Evolutionary conservation across 2,888 invertebrate species (phyloP), one percentile per base, ranked within the genome.

Genomic region (Rhopalosiphum nymphaeae): DNA sequence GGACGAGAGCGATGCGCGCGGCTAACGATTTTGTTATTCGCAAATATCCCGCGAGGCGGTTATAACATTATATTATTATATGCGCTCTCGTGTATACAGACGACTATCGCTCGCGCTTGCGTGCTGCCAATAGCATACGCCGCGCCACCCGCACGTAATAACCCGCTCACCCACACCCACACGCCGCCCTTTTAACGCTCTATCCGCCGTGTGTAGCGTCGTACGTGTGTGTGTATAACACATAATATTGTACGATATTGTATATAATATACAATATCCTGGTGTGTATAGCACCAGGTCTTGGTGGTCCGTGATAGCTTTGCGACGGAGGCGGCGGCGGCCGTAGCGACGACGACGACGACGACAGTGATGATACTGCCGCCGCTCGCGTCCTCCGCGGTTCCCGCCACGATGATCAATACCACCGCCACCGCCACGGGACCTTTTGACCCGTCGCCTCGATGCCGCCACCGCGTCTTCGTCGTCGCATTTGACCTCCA

Each of bases 21-120:
- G 57, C 89, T 93, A 93, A 93, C 94, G 94, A 94, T 94, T 94
- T 94, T 94, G 87, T 94, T 94, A 91, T 90, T 94, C 94, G 86
- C 90, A 49, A 94, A 49, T 42, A 67, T 91, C 86, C 91, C 94
- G 86, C 85, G 91, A 67, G 94, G 90, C 44, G 67, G 92, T 92
- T 78, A 78, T 78, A 78, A 78, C 36, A 78, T 78, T 78, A 36
- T 78, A 78, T 78, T 86, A 36, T 56, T 61, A 29, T 49, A 56
- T 44, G n/a, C 57, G 49, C 87, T 29, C 4, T 86, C 16, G 53
- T 42, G 26, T 49, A 49, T n/a, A n/a, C 49, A 29, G 25, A 13
- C 26, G 89, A 36, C 36, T 21, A 21, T 21, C 36, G 78, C 36
- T 78, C 21, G 67, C 78, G 78, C 78, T 36, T 42, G 78, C 78